Evolutionary conservation across 2,113 vertebrate species (phyloP), one percentile per base, ranked within the genome.

Genomic region (Peromyscus maniculatus): DNA sequence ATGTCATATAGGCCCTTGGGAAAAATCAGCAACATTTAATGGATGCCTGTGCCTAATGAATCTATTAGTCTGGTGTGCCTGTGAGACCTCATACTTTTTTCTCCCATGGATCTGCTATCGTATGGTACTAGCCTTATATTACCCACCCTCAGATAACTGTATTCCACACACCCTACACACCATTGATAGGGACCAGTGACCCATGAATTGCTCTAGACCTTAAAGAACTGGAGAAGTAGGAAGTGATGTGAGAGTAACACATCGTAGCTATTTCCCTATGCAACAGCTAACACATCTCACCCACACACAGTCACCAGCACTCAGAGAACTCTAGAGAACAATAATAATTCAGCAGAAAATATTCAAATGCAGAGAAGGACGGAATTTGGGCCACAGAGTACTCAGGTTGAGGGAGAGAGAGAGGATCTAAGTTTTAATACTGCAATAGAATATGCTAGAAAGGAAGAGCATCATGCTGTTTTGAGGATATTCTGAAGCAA

Each of bases 301-400:
- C 3, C 64, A 46, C 33, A 67, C 39, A 67, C 39, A 64, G 24
- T 39, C 64, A 28, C 2, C 46, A 78, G 69, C 46, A 15, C 55
- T 86, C 17, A 5, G 21, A 43, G 82, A 75, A 52, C 36, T 46
- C 55, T 59, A 33, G 28, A 55, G 31, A 57, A 82, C 26, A 93
- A 46, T 57, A n/a, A 93, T 89, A 59, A 91, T 97, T 93, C 62
- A 93, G 12, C 33, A 69, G 72, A 77, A 62, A 87, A 49, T 82
- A 91, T 1, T 31, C 15, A 49, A 22, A 67, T 72, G 46, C 31
- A 31, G 28, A 83, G 21, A 52, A 88, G 49, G 36, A 90, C 16
- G 75, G 11, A 93, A 39, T 66, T 57, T 17, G 2, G 26, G 66
- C 46, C 31, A 28, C 8, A 82, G 59, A 21, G 5, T 46, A 4